Conservation (phyloP, 2,888 invertebrate species). For the Thecophora atra region DNA sequence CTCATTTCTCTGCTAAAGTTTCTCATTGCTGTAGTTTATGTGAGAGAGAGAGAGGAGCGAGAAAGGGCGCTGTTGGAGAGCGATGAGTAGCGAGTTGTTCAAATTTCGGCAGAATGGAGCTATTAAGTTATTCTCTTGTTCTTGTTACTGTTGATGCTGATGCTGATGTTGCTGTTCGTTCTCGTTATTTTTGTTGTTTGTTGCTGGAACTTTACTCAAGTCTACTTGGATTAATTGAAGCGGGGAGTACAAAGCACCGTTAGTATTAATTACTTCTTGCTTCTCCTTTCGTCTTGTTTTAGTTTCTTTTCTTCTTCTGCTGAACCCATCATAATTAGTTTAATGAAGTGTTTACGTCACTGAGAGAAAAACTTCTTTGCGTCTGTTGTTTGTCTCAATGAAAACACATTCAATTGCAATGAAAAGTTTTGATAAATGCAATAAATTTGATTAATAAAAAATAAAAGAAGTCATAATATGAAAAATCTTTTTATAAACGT, state of each 20-base stretch:
- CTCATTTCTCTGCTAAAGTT: neutral
- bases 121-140: neutral
- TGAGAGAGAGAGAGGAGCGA: neutral
- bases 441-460: too few relatives aligned
- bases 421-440: too few relatives aligned
- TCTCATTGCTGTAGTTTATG: neutral
- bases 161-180: neutral
- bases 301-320: neutral
- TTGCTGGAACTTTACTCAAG: neutral
- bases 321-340: conserved; percentile 26
- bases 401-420: too few relatives aligned
- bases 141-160: conserved; percentile 26
- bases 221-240: conserved; percentile 2
- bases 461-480: too few relatives aligned
- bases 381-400: too few relatives aligned
- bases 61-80: neutral
- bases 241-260: conserved; percentile 3
- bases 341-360: conserved; percentile 25
- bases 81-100: neutral
- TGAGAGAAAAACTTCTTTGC: neutral
- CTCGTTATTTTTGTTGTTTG: neutral
- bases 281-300: neutral
- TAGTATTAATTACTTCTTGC: neutral
- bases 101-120: neutral
- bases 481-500: too few relatives aligned